Base-by-base conservation (phyloP, 2,113 vertebrate species). In the Penelope pileata region DNA sequence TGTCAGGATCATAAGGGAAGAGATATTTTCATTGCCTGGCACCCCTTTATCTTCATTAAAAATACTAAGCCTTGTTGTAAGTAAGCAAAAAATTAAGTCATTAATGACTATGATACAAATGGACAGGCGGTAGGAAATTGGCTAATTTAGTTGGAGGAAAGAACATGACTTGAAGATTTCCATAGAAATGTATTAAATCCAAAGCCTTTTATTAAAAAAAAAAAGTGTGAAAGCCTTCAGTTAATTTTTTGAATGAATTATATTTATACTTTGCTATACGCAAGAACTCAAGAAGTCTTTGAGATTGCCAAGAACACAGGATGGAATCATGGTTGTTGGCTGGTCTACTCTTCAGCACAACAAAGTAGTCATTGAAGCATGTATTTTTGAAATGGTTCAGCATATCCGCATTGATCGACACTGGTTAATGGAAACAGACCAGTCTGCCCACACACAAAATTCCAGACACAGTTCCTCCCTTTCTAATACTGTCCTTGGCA, bases 311-410 rank as follows among this genome's bases (percentile, higher is more conserved):
- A 90, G 70, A 91, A 32, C 85, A 77, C 91, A 93, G 96, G 94
- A 95, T 86, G 82, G 87, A 63, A 79, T 90, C 75, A 18, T 95
- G 90, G 82, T 77, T 96, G 54, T 95, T 95, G 96, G 93, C 96
- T 95, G 84, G 38, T 70, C 75, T 80, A 7, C 30, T 40, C 67
- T 90, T 63, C 50, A 77, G 75, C 11, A 70, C 72, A 93, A 96
- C 90, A 97, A 91, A 93, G 94, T 90, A 27, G 9, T 59, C 84
- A 95, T 95, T 96, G 96, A 96, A 94, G 26, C 29, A 74, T 67
- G 83, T 75, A 17, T 67, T 83, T 91, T 91, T 88, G 51, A 93
- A 95, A 95, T 67, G 63, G 19, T 34, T 88, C 75, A 67, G 68
- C 93, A 47, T 91, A 68, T 72, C 75, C n/a, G 0, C 87, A 70